Evolutionary conservation across 1,140 invertebrate genomes (phyloP).

Genomic region (Bemisia tabaci): DNA sequence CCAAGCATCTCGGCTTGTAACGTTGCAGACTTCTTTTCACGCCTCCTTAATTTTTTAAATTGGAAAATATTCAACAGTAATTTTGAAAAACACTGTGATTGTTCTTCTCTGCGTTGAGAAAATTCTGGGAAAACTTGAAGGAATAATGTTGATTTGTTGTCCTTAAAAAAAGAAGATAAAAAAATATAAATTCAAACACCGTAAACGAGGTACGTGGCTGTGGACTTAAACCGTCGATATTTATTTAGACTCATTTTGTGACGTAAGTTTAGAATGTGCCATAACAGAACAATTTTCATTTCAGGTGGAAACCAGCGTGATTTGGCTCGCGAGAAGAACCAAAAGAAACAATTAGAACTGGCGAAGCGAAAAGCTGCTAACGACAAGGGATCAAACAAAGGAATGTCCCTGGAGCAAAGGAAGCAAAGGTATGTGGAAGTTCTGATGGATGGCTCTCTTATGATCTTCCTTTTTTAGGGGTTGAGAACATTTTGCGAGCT

Average conservation of each 20-base stretch:
- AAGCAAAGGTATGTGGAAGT: conserved; percentile 48
- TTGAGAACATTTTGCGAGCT: conserved; percentile 4
- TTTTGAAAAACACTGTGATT: too few relatives aligned
- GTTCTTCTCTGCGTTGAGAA: too few relatives aligned
- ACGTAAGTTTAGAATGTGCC: background rate
- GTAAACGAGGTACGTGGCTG: background rate
- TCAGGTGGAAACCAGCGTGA: conserved; percentile 77
- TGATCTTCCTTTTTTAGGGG: background rate
- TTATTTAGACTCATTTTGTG: background rate
- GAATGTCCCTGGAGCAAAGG: conserved; percentile 57
- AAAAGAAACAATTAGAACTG: conserved; percentile 58
- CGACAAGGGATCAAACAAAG: conserved; percentile 45
- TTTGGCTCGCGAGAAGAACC: conserved; percentile 63
- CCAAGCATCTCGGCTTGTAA: too few relatives aligned
- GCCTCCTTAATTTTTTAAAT: too few relatives aligned
- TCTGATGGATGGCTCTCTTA: background rate
- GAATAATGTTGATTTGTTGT: background rate
- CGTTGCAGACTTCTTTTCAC: too few relatives aligned
- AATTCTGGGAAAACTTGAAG: too few relatives aligned
- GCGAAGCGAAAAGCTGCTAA: conserved; percentile 46
- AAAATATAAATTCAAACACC: background rate
- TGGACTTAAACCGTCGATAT: background rate
- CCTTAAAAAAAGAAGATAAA: background rate
- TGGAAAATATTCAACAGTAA: too few relatives aligned
- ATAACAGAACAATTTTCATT: conserved; percentile 12